Conservation (phyloP, 2,888 invertebrate genomes). For the Pandemis heparana region DNA sequence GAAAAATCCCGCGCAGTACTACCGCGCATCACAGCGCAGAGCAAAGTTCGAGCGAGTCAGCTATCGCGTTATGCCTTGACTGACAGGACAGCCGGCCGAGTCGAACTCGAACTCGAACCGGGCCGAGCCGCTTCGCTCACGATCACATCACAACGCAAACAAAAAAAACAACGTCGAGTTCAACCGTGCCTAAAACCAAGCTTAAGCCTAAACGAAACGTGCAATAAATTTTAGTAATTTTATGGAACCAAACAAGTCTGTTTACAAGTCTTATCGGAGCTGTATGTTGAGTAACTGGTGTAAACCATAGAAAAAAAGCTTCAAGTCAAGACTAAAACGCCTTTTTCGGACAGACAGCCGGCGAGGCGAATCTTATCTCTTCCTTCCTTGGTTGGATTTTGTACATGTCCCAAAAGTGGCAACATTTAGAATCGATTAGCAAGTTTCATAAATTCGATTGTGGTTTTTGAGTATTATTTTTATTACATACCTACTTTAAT, state of each 20-base stretch:
- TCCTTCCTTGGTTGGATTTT: neutral
- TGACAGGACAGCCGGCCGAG: slow-evolving; percentile 1
- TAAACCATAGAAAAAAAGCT: neutral
- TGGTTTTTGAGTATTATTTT: neutral
- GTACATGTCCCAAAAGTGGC: neutral
- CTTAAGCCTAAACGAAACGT: neutral
- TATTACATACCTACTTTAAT: too few species aligned
- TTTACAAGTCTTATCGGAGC: neutral
- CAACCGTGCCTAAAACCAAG: slow-evolving; percentile 3
- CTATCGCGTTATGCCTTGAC: slow-evolving; percentile 7
- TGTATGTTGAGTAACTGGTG: neutral
- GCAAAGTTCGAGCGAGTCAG: slow-evolving; percentile 31
- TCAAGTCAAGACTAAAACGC: neutral
- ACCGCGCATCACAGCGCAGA: slow-evolving; percentile 27
- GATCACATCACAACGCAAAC: slow-evolving; percentile 11
- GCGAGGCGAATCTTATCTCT: neutral
- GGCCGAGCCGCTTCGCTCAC: slow-evolving; percentile 4
- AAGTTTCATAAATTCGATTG: neutral
- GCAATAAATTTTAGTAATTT: neutral
- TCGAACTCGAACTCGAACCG: slow-evolving; percentile 12
- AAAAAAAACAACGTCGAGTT: slow-evolving; percentile 12
- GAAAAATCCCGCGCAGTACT: slow-evolving; percentile 20
- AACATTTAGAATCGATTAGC: slow-evolving; percentile 10
- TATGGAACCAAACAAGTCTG: neutral
- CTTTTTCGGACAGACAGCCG: neutral